Conservation (phyloP, 2,113 vertebrate species). For the Candoia aspera region DNA sequence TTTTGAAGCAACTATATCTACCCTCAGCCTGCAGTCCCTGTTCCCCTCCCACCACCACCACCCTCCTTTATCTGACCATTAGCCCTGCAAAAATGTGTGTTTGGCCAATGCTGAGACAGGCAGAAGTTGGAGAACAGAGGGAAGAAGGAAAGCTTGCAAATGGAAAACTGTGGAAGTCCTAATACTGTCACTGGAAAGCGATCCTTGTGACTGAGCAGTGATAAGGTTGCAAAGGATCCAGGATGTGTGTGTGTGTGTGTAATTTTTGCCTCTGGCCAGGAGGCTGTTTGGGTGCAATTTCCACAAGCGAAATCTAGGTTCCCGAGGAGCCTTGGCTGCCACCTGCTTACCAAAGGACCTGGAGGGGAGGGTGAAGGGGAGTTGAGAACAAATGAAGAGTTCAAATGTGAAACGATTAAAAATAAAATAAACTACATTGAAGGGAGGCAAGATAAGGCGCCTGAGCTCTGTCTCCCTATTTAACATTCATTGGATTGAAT, state of each 20-base stretch:
- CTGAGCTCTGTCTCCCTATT: constrained; percentile 90
- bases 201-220: not conserved
- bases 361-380: not conserved
- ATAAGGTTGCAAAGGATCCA: not conserved
- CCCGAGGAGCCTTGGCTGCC: not conserved
- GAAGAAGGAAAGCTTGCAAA: not conserved
- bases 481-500: constrained; percentile 99
- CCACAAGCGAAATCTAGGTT: not conserved
- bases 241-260: too few relatives aligned
- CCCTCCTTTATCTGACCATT: too few relatives aligned
- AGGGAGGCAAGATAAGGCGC: constrained; percentile 89
- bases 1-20: too few relatives aligned
- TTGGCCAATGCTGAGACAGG: not conserved
- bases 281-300: not conserved
- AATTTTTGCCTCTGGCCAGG: not conserved
- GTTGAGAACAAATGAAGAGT: constrained; percentile 85
- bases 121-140: not conserved
- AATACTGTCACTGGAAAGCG: too few relatives aligned
- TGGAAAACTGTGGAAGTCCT: too few relatives aligned
- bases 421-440: constrained; percentile 86
- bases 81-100: not conserved
- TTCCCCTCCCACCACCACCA: too few relatives aligned
- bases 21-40: too few relatives aligned
- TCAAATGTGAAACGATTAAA: constrained; percentile 93
- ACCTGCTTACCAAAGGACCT: not conserved